phyloP scores from a whole-genome alignment of 2,888 invertebrate species.

The Apoda limacodes region DNA sequence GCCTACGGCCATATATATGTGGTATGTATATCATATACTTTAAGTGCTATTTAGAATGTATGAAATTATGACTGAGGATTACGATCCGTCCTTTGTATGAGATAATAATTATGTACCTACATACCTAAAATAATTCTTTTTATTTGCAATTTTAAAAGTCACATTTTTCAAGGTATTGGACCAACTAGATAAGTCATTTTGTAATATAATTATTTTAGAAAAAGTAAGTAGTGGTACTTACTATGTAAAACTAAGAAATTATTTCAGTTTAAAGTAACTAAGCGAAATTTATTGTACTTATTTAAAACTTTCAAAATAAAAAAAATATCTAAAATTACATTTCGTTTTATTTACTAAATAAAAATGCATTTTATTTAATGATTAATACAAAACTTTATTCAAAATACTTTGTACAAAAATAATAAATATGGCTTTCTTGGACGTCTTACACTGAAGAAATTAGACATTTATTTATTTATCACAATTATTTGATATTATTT shows the following conservation, averaged over 20 bases:
- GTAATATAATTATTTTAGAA: constrained; percentile 30
- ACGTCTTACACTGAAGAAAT: constrained; percentile 42
- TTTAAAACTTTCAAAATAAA: constrained; percentile 60
- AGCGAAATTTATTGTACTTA: too few relatives aligned
- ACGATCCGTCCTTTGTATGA: constrained; percentile 13
- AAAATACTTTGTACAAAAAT: constrained; percentile 27
- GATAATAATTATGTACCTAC: too few relatives aligned
- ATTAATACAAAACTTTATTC: constrained; percentile 19
- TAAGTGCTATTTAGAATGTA: constrained; percentile 2
- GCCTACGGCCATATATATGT: too few relatives aligned
- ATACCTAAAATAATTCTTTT: too few relatives aligned
- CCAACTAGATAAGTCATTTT: constrained; percentile 22
- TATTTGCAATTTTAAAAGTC: constrained; percentile 17
- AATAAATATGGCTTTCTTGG: constrained; percentile 46
- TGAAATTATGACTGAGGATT: constrained; percentile 17
- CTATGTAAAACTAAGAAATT: too few relatives aligned
- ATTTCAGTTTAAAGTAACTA: too few relatives aligned
- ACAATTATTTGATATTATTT: constrained; percentile 10
- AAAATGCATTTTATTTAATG: constrained; percentile 14
- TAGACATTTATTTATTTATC: constrained; percentile 22
- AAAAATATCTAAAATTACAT: constrained; percentile 32
- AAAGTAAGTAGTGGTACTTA: too few relatives aligned
- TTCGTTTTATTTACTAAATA: constrained; percentile 11
- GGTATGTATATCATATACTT: constrained; percentile 6
- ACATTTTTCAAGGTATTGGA: constrained; percentile 18